These are phyloP conservation scores for Megalurothrips usitatus DNA, from an alignment of 2,888 invertebrate genomes.

Conservation along the genomic window DNA sequence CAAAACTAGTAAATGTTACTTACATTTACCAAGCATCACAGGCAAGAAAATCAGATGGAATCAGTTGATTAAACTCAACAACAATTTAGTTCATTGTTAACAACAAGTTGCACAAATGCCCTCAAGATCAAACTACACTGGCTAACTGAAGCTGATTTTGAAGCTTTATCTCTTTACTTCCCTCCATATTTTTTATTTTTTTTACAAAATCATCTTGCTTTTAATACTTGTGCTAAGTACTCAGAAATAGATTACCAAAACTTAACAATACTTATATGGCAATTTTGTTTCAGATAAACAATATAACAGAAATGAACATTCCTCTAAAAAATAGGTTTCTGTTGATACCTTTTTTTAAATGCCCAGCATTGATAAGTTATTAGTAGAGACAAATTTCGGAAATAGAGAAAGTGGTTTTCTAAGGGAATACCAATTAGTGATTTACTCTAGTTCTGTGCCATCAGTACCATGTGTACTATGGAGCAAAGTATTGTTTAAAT, in stretches of 20 bases:
- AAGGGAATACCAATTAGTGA: not conserved
- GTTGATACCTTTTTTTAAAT: not conserved
- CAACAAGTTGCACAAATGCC: not conserved
- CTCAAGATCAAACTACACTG: not conserved
- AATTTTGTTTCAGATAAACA: not conserved
- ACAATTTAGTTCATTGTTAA: not conserved
- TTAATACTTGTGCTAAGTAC: constrained; percentile 25
- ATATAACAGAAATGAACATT: not conserved
- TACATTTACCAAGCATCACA: constrained; percentile 22
- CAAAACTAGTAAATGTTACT: not conserved
- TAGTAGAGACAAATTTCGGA: not conserved
- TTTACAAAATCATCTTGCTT: not conserved
- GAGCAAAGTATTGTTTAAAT: too few relatives aligned
- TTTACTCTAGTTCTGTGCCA: not conserved
- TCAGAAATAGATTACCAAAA: constrained; percentile 27
- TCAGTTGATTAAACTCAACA: not conserved
- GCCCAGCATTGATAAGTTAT: not conserved
- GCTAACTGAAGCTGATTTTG: not conserved
- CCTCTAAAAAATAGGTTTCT: not conserved
- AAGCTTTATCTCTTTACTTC: not conserved
- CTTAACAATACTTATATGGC: constrained; percentile 17
- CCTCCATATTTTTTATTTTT: not conserved
- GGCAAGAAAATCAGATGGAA: not conserved
- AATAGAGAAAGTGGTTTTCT: not conserved
- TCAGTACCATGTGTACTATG: not conserved